Conservation (phyloP, 1,140 invertebrate genomes). For the Tribolium castaneum region DNA sequence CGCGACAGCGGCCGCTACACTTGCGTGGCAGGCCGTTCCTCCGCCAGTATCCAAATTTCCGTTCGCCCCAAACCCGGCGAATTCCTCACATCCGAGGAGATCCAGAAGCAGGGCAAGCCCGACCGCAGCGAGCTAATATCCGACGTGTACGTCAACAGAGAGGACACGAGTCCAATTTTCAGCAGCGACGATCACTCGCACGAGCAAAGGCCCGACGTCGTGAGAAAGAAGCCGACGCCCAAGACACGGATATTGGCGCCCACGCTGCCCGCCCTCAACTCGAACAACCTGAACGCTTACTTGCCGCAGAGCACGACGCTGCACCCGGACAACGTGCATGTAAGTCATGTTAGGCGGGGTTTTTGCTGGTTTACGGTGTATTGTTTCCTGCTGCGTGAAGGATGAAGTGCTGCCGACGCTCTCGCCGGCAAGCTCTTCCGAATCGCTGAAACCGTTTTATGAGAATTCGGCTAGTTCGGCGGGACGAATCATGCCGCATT, state of each 20-base stretch:
- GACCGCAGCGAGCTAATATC: conserved; percentile 61
- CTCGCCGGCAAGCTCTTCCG: conserved; percentile 58
- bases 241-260: conserved; percentile 57
- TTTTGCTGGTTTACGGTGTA: conserved; percentile 30
- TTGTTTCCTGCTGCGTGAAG: conserved; percentile 56
- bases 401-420: conserved; percentile 55
- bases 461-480: conserved; percentile 69
- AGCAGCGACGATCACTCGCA: conserved; percentile 73
- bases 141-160: conserved; percentile 51
- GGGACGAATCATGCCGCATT: conserved; percentile 74
- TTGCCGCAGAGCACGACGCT: conserved; percentile 57
- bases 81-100: conserved; percentile 82
- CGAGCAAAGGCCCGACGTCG: conserved; percentile 67
- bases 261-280: conserved; percentile 53
- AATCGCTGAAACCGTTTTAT: conserved; percentile 54
- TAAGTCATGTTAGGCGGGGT: conserved; percentile 46
- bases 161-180: conserved; percentile 57
- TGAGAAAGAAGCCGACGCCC: conserved; percentile 65
- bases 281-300: conserved; percentile 51
- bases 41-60: conserved; percentile 77
- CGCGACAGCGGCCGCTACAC: conserved; percentile 85
- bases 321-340: conserved; percentile 57
- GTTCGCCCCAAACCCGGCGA: conserved; percentile 81
- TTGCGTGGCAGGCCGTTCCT: conserved; percentile 81
- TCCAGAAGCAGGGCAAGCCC: conserved; percentile 66